Evolutionary conservation across 2,113 vertebrate species (phyloP).

Genomic region (Myotis yumanensis): DNA sequence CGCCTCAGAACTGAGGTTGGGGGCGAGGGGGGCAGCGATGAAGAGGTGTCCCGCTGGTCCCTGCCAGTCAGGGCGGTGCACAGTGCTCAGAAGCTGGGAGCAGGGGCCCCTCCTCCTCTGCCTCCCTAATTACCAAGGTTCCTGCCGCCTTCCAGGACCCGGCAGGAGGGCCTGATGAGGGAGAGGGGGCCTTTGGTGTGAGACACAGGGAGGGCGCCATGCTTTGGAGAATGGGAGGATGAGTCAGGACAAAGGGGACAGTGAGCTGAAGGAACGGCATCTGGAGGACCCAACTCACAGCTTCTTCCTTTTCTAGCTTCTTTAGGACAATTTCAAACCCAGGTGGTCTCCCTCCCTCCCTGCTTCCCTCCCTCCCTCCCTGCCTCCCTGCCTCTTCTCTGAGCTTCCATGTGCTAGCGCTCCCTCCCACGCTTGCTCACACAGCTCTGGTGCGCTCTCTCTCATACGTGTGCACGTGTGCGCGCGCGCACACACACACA

Average conservation of each 20-base stretch:
- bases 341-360: background rate
- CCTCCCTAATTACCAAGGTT: background rate
- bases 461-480: no score
- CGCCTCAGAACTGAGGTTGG: background rate
- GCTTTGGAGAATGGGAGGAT: background rate
- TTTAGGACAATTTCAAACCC: background rate
- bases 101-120: background rate
- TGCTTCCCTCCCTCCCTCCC: background rate
- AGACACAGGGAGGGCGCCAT: background rate
- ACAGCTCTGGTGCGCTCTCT: no score
- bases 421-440: background rate
- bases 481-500: background rate
- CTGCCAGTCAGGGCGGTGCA: background rate
- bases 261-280: background rate
- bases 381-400: background rate
- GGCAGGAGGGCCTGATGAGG: background rate
- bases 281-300: background rate
- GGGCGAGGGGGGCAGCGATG: fast-evolving
- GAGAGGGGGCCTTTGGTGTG: background rate
- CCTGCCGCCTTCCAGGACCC: background rate
- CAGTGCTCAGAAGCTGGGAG: background rate
- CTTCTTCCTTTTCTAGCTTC: background rate
- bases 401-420: background rate
- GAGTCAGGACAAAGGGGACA: background rate
- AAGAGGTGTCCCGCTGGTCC: background rate